Percentiles rank a stretch among this genome's conserved stretches.
Evolutionary conservation across 2,888 invertebrate genomes (phyloP).

Genomic region (Pherbina coryleti): DNA sequence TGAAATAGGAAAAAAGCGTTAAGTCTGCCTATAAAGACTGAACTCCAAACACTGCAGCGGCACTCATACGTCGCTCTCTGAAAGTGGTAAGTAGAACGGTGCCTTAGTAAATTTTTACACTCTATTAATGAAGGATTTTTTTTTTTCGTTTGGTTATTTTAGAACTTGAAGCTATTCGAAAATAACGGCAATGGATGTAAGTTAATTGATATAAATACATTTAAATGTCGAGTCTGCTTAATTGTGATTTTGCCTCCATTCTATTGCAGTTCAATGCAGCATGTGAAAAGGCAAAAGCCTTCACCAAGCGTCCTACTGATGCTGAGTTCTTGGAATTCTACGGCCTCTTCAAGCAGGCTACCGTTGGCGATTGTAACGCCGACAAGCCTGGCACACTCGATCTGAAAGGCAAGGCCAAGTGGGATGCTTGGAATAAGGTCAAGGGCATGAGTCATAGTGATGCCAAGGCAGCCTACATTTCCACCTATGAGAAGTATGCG

Average conservation of each 20-base stretch:
- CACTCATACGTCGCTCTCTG: background rate
- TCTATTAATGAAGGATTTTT: background rate
- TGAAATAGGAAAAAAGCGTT: no score
- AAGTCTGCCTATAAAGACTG: background rate
- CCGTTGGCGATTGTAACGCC: constrained; percentile 83
- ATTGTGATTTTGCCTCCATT: background rate
- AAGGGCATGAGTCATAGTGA: constrained; percentile 84
- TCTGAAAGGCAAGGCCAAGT: constrained; percentile 92
- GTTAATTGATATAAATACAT: background rate
- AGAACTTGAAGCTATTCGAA: background rate
- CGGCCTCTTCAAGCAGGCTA: constrained; percentile 87
- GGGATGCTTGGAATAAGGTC: constrained; percentile 89
- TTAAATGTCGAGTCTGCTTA: no score
- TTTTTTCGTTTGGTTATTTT: background rate
- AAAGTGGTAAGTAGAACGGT: background rate
- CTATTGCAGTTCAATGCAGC: constrained; percentile 77
- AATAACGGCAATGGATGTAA: background rate
- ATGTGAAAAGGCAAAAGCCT: constrained; percentile 80
- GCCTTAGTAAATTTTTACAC: background rate
- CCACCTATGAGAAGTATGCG: constrained; percentile 74
- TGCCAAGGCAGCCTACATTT: constrained; percentile 87
- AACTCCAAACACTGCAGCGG: background rate
- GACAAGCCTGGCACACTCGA: constrained; percentile 89
- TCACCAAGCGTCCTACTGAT: constrained; percentile 83
- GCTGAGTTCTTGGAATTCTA: constrained; percentile 86